Evolutionary conservation across 2,113 vertebrate species (phyloP).

Genomic region (Muntiacus reevesi): DNA sequence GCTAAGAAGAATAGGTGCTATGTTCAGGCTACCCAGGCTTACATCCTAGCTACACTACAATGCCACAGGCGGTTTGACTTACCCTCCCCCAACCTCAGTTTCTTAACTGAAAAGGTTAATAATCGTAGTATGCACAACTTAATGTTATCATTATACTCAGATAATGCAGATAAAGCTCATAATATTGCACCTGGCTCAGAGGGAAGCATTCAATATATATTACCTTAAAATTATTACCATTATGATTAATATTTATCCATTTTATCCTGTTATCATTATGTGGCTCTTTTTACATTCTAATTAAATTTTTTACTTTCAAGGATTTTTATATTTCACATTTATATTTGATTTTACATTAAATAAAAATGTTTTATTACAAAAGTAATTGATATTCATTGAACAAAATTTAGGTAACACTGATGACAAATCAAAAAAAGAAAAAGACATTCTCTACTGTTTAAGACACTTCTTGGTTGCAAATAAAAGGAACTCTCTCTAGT

Average conservation of each 20-base stretch:
- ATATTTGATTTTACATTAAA: conserved; percentile 6
- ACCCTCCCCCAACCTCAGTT: background rate
- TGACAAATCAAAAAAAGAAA: background rate
- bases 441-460: background rate
- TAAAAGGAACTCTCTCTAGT: background rate
- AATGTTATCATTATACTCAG: background rate
- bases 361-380: background rate
- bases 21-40: background rate
- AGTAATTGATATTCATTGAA: background rate
- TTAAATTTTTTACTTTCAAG: background rate
- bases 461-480: background rate
- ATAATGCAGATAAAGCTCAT: background rate
- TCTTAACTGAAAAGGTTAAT: background rate
- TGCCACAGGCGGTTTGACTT: background rate
- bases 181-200: background rate
- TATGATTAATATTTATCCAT: background rate
- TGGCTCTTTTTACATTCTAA: background rate
- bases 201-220: background rate
- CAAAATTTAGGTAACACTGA: background rate
- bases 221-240: background rate
- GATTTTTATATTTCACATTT: background rate
- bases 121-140: background rate
- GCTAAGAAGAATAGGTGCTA: background rate
- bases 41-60: background rate
- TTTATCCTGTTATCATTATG: background rate